These are phyloP conservation scores for Anastrepha ludens DNA, from an alignment of 1,140 invertebrate genomes.

Conservation along the genomic window DNA sequence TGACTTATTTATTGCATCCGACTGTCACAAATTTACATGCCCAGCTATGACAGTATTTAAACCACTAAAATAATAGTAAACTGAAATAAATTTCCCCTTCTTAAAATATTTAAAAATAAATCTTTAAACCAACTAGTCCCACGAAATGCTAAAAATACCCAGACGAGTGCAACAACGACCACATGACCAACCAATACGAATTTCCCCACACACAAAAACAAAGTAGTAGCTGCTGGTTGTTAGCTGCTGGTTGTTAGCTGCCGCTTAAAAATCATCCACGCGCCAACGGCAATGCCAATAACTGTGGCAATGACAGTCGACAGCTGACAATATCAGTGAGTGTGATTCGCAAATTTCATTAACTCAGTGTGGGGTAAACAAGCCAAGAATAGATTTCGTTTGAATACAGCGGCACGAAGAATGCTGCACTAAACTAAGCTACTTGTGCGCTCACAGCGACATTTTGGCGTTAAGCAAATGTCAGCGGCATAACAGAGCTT, in stretches of 20 bases:
- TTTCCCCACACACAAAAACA: too few species aligned
- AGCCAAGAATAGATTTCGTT: neutral
- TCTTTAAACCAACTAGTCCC: too few species aligned
- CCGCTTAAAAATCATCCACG: constrained; percentile 24
- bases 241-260: constrained; percentile 3
- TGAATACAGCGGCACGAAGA: neutral
- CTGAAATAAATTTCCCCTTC: too few species aligned
- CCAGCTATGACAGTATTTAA: too few species aligned
- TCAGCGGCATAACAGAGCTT: constrained; percentile 18
- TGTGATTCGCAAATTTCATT: constrained; percentile 25
- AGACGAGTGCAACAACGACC: too few species aligned
- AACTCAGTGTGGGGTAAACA: constrained; percentile 15
- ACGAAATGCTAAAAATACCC: too few species aligned
- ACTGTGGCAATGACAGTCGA: constrained; percentile 19
- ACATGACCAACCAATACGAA: too few species aligned
- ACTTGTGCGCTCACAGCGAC: neutral
- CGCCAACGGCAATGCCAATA: constrained; percentile 16
- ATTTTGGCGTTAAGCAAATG: constrained; percentile 40
- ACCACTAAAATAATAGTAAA: too few species aligned
- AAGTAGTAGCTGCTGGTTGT: neutral
- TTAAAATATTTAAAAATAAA: too few species aligned
- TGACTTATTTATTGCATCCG: too few species aligned
- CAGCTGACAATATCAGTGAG: constrained; percentile 11
- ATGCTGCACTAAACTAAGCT: neutral
- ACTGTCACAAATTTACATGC: too few species aligned